These are phyloP conservation scores for Platerodrilus igneus DNA, from an alignment of 2,888 invertebrate species.

Conservation along the genomic window DNA sequence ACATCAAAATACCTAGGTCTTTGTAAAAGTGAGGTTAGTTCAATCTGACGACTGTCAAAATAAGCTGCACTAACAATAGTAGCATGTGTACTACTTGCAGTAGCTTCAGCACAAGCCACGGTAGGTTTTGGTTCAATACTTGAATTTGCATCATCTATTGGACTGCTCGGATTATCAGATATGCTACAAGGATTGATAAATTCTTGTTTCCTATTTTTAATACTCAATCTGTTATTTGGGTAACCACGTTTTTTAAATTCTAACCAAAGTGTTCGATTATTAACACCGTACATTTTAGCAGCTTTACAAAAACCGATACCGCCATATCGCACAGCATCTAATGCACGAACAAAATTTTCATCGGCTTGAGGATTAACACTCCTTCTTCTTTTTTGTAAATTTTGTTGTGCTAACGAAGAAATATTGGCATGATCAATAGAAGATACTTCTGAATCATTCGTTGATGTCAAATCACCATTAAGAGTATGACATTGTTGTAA, in stretches of 20 bases:
- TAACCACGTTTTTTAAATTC: slow-evolving; percentile 82
- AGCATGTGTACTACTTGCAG: slow-evolving; percentile 43
- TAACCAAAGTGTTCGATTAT: slow-evolving; percentile 79
- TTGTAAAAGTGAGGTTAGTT: slow-evolving; percentile 59
- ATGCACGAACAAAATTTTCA: slow-evolving; percentile 75
- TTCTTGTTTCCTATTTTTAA: slow-evolving; percentile 70
- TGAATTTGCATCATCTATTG: neutral
- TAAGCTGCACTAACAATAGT: slow-evolving; percentile 58
- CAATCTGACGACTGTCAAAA: slow-evolving; percentile 66
- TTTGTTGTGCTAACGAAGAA: slow-evolving; percentile 45
- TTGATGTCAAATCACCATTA: slow-evolving; percentile 3
- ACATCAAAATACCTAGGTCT: slow-evolving; percentile 42
- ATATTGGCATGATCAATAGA: slow-evolving; percentile 19
- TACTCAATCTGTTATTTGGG: slow-evolving; percentile 73
- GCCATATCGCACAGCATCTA: slow-evolving; percentile 77
- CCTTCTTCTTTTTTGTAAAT: slow-evolving; percentile 61
- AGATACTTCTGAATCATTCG: slow-evolving; percentile 8
- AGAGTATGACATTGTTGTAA: slow-evolving; percentile 31
- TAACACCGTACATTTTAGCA: slow-evolving; percentile 77
- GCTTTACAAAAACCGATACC: slow-evolving; percentile 85
- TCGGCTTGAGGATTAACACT: slow-evolving; percentile 77
- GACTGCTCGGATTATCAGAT: slow-evolving; percentile 47
- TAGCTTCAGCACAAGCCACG: slow-evolving; percentile 42
- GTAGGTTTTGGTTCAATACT: slow-evolving; percentile 28
- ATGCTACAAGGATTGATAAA: slow-evolving; percentile 38